Percentiles rank a stretch among this genome's conserved stretches.
Conservation (phyloP, 2,888 invertebrate genomes). For the Sesamia inferens region DNA sequence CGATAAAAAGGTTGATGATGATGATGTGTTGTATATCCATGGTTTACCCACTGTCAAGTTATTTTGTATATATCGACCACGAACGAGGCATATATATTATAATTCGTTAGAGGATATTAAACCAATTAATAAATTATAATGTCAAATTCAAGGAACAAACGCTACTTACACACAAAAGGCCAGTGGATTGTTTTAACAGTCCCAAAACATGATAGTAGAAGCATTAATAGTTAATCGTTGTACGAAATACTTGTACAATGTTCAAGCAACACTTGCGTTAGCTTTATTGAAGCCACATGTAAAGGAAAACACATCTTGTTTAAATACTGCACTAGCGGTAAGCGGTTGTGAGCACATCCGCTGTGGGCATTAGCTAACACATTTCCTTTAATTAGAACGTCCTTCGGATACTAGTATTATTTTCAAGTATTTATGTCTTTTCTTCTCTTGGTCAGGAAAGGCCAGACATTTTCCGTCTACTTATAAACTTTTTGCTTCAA, state of each 20-base stretch:
- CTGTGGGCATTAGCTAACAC: slow-evolving; percentile 41
- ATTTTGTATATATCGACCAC: no score
- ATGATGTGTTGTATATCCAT: no score
- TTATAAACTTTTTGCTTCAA: no score
- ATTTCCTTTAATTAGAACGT: slow-evolving; percentile 41
- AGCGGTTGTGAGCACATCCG: slow-evolving; percentile 54
- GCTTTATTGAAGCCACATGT: slow-evolving; percentile 59
- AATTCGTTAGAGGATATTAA: no score
- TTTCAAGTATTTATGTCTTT: background rate
- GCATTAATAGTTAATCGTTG: background rate
- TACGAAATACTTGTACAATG: slow-evolving; percentile 2
- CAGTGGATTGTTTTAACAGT: background rate
- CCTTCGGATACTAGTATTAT: background rate
- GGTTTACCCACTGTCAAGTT: no score
- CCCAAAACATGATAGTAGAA: background rate
- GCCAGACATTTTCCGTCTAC: background rate
- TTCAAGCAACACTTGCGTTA: slow-evolving; percentile 27
- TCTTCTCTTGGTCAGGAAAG: background rate
- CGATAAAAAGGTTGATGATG: no score
- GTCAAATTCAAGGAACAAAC: background rate
- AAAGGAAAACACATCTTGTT: slow-evolving; percentile 57
- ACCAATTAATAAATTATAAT: no score
- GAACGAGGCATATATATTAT: no score
- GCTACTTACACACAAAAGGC: background rate
- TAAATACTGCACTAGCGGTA: slow-evolving; percentile 53